A percentile compares a stretch with the other conserved stretches of the same genome.
Conservation (phyloP, 2,888 invertebrate genomes). For the Agriotes lineatus region DNA sequence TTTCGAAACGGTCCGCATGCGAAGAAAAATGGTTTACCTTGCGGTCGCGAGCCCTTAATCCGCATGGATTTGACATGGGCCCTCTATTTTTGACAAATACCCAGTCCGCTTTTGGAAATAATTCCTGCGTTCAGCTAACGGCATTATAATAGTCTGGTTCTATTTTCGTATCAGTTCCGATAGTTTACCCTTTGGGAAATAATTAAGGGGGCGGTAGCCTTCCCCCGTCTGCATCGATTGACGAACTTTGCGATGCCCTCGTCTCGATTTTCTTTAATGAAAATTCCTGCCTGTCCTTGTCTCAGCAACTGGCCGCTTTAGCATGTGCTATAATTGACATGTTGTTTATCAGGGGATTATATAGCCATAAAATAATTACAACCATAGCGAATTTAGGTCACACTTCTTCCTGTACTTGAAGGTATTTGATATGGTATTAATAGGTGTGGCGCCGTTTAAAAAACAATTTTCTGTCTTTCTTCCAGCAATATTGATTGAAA, state of each 20-base stretch:
- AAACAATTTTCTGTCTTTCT: too few relatives aligned
- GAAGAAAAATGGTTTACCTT: not conserved
- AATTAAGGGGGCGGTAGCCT: not conserved
- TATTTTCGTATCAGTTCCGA: too few relatives aligned
- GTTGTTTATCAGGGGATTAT: constrained; percentile 15
- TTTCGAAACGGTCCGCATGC: not conserved
- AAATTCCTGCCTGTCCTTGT: not conserved
- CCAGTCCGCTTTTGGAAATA: too few relatives aligned
- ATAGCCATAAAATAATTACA: constrained; percentile 19
- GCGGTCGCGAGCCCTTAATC: not conserved
- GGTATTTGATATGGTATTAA: not conserved
- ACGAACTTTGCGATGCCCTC: too few relatives aligned
- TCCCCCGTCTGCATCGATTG: not conserved
- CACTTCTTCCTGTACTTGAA: constrained; percentile 8
- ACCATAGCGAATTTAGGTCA: constrained; percentile 26
- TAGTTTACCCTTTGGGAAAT: not conserved
- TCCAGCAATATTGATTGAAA: too few relatives aligned
- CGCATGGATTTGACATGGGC: not conserved
- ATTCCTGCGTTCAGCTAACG: too few relatives aligned
- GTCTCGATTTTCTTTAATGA: constrained; percentile 8
- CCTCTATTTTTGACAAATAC: too few relatives aligned
- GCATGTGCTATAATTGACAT: constrained; percentile 8
- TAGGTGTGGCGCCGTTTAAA: too few relatives aligned
- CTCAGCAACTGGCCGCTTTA: not conserved
- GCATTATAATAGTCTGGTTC: too few relatives aligned